phyloP scores from a whole-genome alignment of 2,888 invertebrate species.

The Lasioglossum malachurum region DNA sequence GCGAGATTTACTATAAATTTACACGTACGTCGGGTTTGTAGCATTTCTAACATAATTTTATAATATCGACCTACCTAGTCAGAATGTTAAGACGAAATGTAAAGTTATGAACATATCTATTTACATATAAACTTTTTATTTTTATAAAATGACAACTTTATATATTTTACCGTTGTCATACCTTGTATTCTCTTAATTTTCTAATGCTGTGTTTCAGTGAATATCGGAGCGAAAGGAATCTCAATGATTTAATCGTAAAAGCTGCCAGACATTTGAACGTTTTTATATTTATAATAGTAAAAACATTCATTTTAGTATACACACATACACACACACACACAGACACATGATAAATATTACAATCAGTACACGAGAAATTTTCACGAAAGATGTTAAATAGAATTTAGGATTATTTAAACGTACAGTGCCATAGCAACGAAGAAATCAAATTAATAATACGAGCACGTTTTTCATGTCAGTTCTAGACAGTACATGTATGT shows the following conservation, averaged over 20 bases:
- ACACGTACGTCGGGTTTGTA: constrained; percentile 20
- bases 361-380: constrained; percentile 63
- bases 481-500: constrained; percentile 70
- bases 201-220: constrained; percentile 22
- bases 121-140: constrained; percentile 37
- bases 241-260: constrained; percentile 43
- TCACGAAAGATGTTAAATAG: constrained; percentile 64
- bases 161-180: constrained; percentile 17
- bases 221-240: constrained; percentile 10
- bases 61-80: constrained; percentile 55
- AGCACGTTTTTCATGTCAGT: constrained; percentile 65
- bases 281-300: constrained; percentile 65
- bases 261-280: constrained; percentile 69
- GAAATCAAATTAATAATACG: constrained; percentile 67
- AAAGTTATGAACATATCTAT: constrained; percentile 16
- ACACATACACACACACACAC: neutral
- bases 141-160: constrained; percentile 32
- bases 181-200: constrained; percentile 6
- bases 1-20: constrained; percentile 39
- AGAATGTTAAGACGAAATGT: constrained; percentile 30
- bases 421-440: constrained; percentile 79
- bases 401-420: constrained; percentile 69
- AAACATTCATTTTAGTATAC: constrained; percentile 62
- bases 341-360: constrained; percentile 59
- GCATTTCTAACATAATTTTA: constrained; percentile 41